Percentiles rank a stretch among this genome's conserved stretches.
These are phyloP conservation scores for Hyperoplus lanceolatus DNA, from an alignment of 2,797 vertebrate species.

Conservation along the genomic window DNA sequence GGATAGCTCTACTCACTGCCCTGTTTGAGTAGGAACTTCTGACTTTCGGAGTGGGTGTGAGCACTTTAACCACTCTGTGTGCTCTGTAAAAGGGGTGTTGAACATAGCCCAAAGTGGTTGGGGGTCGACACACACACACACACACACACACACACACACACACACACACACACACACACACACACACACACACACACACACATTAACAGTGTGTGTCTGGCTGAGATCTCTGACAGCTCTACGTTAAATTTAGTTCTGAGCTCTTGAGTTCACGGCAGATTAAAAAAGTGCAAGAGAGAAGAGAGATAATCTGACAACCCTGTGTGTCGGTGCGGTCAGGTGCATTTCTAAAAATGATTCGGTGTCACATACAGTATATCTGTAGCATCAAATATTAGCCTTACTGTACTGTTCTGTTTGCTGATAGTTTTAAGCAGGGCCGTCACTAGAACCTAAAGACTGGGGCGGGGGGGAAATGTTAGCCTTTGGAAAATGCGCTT, in stretches of 20 bases:
- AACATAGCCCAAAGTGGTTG: not conserved
- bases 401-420: too few species aligned
- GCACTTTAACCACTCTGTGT: constrained; percentile 19
- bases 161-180: too few species aligned
- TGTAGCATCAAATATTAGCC: too few species aligned
- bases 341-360: constrained; percentile 47
- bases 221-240: constrained; percentile 65
- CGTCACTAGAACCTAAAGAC: too few species aligned
- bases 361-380: not conserved
- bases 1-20: constrained; percentile 17
- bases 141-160: too few species aligned
- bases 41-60: constrained; percentile 24
- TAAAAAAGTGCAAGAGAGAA: constrained; percentile 71
- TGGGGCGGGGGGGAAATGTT: too few species aligned
- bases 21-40: constrained; percentile 24
- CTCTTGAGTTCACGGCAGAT: constrained; percentile 76
- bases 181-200: too few species aligned
- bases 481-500: too few species aligned
- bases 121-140: constrained; percentile 17
- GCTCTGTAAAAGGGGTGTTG: constrained; percentile 10
- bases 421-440: too few species aligned
- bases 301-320: constrained; percentile 79
- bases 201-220: constrained; percentile 43
- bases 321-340: constrained; percentile 42
- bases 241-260: constrained; percentile 78